Evolutionary conservation across 2,113 vertebrate species (phyloP).

Genomic region (Syngnathoides biaculeatus): DNA sequence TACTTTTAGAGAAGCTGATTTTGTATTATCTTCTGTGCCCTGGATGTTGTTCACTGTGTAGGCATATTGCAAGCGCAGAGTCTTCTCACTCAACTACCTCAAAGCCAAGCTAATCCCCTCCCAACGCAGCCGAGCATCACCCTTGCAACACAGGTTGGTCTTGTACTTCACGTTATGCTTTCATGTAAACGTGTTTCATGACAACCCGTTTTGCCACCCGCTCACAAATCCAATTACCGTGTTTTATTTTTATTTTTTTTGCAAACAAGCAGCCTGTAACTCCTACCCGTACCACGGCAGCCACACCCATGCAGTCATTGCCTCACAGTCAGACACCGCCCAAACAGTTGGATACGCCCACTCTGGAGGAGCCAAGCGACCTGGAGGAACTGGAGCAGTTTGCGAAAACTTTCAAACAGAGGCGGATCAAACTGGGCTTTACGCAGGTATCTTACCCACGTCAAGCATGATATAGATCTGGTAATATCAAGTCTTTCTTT

Average conservation of each 20-base stretch:
- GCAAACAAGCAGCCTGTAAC: constrained; percentile 84
- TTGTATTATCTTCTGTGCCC: constrained; percentile 5
- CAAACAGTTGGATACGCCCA: constrained; percentile 95
- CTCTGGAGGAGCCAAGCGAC: constrained; percentile 97
- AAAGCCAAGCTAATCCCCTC: constrained; percentile 99
- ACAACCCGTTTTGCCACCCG: not conserved
- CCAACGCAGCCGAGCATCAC: constrained; percentile 96
- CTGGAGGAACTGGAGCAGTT: constrained; percentile 99
- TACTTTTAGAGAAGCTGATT: not conserved
- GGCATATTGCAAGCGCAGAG: constrained; percentile 96
- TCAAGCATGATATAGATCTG: not conserved
- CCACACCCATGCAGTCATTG: constrained; percentile 88
- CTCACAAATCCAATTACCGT: not conserved
- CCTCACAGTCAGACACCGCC: constrained; percentile 95
- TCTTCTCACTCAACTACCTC: constrained; percentile 99
- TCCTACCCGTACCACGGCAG: constrained; percentile 95
- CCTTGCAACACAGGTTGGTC: constrained; percentile 90
- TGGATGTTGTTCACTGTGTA: constrained; percentile 41
- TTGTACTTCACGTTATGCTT: not conserved
- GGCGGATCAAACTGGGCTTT: constrained; percentile 99
- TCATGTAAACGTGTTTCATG: not conserved
- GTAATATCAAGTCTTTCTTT: not conserved
- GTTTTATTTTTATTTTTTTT: not conserved
- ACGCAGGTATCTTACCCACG: constrained; percentile 82
- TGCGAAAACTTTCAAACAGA: constrained; percentile 99